Percentiles rank a stretch among this genome's conserved stretches.
These are phyloP conservation scores for Melanotaenia maccullochi DNA, from an alignment of 2,797 vertebrate species.

Conservation along the genomic window DNA sequence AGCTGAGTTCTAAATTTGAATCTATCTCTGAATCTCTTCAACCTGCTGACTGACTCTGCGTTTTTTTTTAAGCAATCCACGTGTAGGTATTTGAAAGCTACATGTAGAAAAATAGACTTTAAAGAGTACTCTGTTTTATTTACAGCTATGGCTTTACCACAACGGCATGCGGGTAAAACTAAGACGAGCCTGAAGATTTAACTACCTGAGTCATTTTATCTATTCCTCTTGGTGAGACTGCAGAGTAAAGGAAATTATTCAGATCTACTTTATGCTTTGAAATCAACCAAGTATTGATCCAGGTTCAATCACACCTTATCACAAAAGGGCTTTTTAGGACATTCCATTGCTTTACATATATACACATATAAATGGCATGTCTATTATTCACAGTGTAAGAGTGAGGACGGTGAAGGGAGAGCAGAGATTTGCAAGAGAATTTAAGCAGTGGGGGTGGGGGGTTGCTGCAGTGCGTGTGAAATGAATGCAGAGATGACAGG, in stretches of 20 bases:
- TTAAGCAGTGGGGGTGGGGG: constrained; percentile 31
- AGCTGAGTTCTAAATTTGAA: constrained; percentile 18
- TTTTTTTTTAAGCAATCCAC: constrained; percentile 55
- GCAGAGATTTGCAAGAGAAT: constrained; percentile 40
- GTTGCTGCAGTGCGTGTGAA: constrained; percentile 60
- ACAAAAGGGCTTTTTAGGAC: constrained; percentile 47
- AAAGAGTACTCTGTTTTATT: constrained; percentile 80
- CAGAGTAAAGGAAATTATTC: constrained; percentile 61
- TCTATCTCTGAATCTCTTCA: constrained; percentile 12
- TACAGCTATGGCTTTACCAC: constrained; percentile 85
- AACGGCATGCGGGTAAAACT: constrained; percentile 82
- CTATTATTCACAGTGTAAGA: constrained; percentile 76
- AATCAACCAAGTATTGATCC: constrained; percentile 40
- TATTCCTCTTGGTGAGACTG: constrained; percentile 59
- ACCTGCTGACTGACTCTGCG: constrained; percentile 30
- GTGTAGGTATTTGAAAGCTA: constrained; percentile 65
- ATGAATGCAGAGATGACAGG: constrained; percentile 48
- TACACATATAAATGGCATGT: constrained; percentile 33
- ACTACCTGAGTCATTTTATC: constrained; percentile 85
- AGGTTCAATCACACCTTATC: constrained; percentile 42
- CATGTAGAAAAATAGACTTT: constrained; percentile 86
- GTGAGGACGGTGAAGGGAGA: constrained; percentile 51
- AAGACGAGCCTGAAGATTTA: constrained; percentile 82
- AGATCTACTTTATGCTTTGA: constrained; percentile 51
- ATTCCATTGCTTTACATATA: constrained; percentile 50